Conservation (phyloP, 1,140 invertebrate genomes). For the Eriocheir sinensis region DNA sequence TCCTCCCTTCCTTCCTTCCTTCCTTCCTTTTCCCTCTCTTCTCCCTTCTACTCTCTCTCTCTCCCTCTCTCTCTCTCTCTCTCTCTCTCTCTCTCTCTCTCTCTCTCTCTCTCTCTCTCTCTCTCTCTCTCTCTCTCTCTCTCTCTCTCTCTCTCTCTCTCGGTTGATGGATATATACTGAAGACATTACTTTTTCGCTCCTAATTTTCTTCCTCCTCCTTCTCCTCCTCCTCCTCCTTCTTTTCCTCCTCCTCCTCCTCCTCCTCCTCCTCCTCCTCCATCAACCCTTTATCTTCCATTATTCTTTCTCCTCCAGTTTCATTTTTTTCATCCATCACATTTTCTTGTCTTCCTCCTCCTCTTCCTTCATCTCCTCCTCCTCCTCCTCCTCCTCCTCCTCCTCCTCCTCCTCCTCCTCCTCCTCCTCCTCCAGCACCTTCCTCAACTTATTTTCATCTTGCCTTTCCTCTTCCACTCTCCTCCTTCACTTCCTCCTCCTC, state of each 20-base stretch:
- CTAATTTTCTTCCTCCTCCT: no score
- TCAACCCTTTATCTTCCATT: neutral
- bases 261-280: neutral
- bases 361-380: neutral
- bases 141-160: no score
- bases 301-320: neutral
- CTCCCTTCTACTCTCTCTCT: no score
- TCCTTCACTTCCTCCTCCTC: constrained; percentile 1
- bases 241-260: no score
- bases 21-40: no score
- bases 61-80: neutral
- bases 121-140: neutral
- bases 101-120: neutral
- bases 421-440: neutral
- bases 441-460: neutral
- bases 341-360: neutral
- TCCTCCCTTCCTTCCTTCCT: no score
- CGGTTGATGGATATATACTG: no score
- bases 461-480: neutral
- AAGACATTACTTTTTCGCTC: no score
- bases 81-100: constrained; percentile 41
- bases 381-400: neutral
- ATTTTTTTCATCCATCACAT: no score
- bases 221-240: no score
- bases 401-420: neutral